These are phyloP conservation scores for Bembecia ichneumoniformis DNA, from an alignment of 2,888 invertebrate species.

Conservation along the genomic window DNA sequence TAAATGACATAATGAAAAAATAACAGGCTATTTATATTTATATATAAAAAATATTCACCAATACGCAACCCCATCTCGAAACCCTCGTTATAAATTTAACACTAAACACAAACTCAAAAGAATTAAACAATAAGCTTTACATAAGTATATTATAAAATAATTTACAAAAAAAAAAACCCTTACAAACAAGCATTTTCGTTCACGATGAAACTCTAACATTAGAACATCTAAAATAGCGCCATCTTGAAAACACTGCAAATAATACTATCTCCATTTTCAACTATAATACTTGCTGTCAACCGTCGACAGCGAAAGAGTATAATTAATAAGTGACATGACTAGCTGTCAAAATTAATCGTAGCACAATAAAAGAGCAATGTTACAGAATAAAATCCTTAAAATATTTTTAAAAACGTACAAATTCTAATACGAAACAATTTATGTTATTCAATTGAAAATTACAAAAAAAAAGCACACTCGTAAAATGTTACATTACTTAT, in stretches of 20 bases:
- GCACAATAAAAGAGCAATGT: no score
- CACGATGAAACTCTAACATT: slow-evolving; percentile 62
- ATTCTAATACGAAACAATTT: no score
- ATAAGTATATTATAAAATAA: not conserved
- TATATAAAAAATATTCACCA: no score
- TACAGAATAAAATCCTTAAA: no score
- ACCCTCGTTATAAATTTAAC: not conserved
- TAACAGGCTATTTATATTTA: no score
- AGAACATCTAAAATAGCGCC: slow-evolving; percentile 67
- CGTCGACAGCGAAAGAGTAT: slow-evolving; percentile 24
- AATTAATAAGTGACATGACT: slow-evolving; percentile 55
- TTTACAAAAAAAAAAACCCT: not conserved
- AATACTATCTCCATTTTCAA: slow-evolving; percentile 19
- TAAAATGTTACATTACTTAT: no score
- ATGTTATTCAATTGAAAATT: no score
- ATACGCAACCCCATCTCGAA: no score
- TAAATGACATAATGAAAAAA: no score
- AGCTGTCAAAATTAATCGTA: slow-evolving; percentile 22
- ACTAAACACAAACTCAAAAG: not conserved
- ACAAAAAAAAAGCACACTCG: no score
- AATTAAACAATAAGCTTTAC: not conserved
- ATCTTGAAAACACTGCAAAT: slow-evolving; percentile 43
- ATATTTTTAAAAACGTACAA: no score
- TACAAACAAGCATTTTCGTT: slow-evolving; percentile 9
- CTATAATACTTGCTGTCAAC: slow-evolving; percentile 48